These are phyloP conservation scores for Terrapene triunguis DNA, from an alignment of 2,113 vertebrate species.

Conservation along the genomic window DNA sequence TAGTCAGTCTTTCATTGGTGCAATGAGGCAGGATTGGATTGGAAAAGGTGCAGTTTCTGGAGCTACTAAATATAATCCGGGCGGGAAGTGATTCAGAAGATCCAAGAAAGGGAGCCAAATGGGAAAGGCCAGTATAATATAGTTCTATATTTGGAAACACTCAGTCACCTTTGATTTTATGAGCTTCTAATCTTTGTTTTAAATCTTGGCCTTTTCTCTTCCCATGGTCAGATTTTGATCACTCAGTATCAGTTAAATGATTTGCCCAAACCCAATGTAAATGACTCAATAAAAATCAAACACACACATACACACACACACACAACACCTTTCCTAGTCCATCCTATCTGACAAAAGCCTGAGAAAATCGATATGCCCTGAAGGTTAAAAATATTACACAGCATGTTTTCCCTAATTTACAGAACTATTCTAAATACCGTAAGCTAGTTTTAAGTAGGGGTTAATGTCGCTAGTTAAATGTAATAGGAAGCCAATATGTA, in stretches of 20 bases:
- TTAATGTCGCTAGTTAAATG: background rate
- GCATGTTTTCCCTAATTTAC: background rate
- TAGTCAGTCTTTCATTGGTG: conserved; percentile 12
- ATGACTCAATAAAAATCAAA: conserved; percentile 53
- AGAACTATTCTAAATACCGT: background rate
- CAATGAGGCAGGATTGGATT: background rate
- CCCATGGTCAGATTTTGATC: conserved; percentile 22
- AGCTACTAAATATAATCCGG: background rate
- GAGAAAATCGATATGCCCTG: background rate
- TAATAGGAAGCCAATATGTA: background rate
- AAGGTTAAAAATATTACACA: background rate
- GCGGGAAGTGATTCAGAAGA: conserved; percentile 60
- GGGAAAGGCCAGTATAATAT: conserved; percentile 3
- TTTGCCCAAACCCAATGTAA: conserved; percentile 20
- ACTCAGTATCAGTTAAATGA: conserved; percentile 35
- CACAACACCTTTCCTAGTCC: background rate
- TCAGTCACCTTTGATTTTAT: conserved; percentile 56
- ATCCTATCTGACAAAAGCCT: background rate
- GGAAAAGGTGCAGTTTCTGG: conserved; percentile 29
- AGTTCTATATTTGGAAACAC: conserved; percentile 55
- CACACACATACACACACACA: background rate
- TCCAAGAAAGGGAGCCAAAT: conserved; percentile 47
- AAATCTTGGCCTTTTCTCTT: background rate
- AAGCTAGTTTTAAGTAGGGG: background rate
- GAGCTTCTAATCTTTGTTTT: conserved; percentile 37